phyloP scores from a whole-genome alignment of 2,113 vertebrate species.

The Corvus cornix region DNA sequence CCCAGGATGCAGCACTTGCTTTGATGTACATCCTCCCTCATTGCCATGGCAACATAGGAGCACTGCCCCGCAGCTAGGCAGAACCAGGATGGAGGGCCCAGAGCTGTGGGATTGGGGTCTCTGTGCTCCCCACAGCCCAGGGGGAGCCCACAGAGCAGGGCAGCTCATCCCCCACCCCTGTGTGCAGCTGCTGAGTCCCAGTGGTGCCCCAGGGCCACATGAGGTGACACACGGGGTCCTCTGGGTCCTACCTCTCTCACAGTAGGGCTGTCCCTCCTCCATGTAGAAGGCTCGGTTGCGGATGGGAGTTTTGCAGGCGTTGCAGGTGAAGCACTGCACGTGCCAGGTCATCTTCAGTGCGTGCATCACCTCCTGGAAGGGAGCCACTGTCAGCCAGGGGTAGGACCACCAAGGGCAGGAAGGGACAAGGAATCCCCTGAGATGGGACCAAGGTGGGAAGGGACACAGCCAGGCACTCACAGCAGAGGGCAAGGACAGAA shows the following conservation, averaged over 20 bases:
- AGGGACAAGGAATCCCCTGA: background rate
- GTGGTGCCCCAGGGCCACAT: rapidly evolving
- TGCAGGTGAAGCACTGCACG: slow-evolving; percentile 92
- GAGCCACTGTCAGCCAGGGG: background rate
- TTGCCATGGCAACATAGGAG: slow-evolving; percentile 1
- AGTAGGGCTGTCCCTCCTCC: slow-evolving; percentile 97
- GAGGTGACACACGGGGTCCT: background rate
- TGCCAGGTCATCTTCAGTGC: slow-evolving; percentile 99
- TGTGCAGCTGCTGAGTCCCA: background rate
- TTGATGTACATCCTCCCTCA: slow-evolving; percentile 30
- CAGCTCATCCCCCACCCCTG: background rate
- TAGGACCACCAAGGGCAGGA: background rate
- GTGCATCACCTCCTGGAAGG: slow-evolving; percentile 93
- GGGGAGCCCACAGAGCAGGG: rapidly evolving
- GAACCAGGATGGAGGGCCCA: background rate
- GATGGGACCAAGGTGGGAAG: background rate
- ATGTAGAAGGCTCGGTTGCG: slow-evolving; percentile 98
- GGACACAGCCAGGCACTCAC: background rate
- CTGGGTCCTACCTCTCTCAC: slow-evolving; percentile 85
- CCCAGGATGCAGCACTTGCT: slow-evolving; percentile 1
- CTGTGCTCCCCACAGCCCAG: background rate
- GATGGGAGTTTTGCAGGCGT: slow-evolving; percentile 92
- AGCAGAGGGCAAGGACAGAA: background rate
- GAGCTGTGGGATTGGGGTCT: background rate
- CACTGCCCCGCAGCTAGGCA: background rate